Evolutionary conservation across 2,888 invertebrate genomes (phyloP).

Genomic region (Orthosia gothica): DNA sequence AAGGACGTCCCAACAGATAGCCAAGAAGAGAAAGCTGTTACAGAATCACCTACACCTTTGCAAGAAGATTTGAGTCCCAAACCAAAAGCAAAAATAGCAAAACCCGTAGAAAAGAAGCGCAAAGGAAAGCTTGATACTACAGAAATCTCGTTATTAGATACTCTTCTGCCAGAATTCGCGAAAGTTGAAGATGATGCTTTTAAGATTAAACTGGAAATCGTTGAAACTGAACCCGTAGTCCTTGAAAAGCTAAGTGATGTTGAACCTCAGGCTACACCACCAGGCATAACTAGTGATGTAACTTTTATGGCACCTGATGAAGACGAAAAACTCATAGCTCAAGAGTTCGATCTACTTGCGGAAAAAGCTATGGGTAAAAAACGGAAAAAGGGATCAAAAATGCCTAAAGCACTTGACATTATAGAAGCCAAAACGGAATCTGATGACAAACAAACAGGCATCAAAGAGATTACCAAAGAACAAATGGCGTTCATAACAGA

Average conservation of each 20-base stretch:
- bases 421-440: slow-evolving; percentile 46
- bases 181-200: slow-evolving; percentile 28
- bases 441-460: slow-evolving; percentile 33
- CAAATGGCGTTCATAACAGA: slow-evolving; percentile 50
- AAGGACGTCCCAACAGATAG: slow-evolving; percentile 11
- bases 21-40: slow-evolving; percentile 25
- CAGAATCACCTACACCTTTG: slow-evolving; percentile 12
- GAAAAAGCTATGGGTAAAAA: slow-evolving; percentile 70
- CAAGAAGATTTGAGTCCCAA: slow-evolving; percentile 69
- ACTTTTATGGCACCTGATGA: slow-evolving; percentile 29
- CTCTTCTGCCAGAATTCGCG: slow-evolving; percentile 6
- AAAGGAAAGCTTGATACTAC: slow-evolving; percentile 70
- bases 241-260: slow-evolving; percentile 2
- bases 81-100: slow-evolving; percentile 82
- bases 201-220: slow-evolving; percentile 12
- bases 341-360: slow-evolving; percentile 57
- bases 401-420: slow-evolving; percentile 54
- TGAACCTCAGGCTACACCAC: background rate
- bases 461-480: slow-evolving; percentile 36
- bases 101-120: slow-evolving; percentile 84
- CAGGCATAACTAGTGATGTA: slow-evolving; percentile 16
- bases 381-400: slow-evolving; percentile 71
- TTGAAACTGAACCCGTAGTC: slow-evolving; percentile 4
- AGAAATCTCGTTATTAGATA: slow-evolving; percentile 33
- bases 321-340: slow-evolving; percentile 46